phyloP scores from a whole-genome alignment of 2,113 vertebrate genomes.

The Eubucco bourcierii region DNA sequence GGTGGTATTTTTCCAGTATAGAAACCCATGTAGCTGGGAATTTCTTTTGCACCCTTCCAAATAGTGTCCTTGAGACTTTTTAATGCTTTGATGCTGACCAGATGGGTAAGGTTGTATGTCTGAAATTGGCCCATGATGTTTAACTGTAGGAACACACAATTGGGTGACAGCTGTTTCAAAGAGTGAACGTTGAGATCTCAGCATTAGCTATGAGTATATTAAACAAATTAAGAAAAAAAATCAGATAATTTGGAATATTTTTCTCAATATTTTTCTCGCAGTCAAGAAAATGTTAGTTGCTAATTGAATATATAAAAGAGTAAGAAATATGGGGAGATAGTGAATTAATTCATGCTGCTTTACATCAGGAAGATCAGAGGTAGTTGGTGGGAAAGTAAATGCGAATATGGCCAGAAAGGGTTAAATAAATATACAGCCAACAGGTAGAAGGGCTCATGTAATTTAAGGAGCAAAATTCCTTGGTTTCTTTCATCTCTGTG shows the following conservation, averaged over 20 bases:
- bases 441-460: neutral
- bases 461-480: neutral
- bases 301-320: neutral
- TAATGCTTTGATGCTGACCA: neutral
- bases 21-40: neutral
- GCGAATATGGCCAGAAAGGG: neutral
- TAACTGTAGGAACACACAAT: neutral
- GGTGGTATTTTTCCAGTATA: neutral
- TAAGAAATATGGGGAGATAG: neutral
- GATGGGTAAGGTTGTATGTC: neutral
- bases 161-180: neutral
- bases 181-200: neutral
- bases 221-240: neutral
- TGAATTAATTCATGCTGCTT: neutral
- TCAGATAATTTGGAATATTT: neutral
- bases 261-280: neutral
- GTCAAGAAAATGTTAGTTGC: neutral
- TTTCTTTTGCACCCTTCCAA: neutral
- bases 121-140: neutral
- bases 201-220: neutral
- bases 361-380: neutral
- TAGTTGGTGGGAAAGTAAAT: neutral
- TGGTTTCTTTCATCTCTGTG: neutral
- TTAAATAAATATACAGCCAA: neutral
- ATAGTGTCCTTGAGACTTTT: neutral